Conservation (phyloP, 2,797 vertebrate species). For the Anguilla pacifica region DNA sequence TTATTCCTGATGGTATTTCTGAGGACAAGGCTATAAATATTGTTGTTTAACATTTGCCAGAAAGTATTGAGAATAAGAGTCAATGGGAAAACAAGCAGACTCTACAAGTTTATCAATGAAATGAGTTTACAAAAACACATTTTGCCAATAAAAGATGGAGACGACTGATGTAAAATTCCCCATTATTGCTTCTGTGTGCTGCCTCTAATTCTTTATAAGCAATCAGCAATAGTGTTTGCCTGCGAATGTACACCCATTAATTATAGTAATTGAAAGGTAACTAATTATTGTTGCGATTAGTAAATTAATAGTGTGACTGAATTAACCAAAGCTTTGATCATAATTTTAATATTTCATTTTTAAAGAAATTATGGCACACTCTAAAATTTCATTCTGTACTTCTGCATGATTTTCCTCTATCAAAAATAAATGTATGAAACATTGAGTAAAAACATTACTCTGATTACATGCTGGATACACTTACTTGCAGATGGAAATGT, state of each 20-base stretch:
- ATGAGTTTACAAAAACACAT: background rate
- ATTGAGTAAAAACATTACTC: slow-evolving; percentile 10
- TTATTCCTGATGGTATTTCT: slow-evolving; percentile 20
- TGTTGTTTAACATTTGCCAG: slow-evolving; percentile 9
- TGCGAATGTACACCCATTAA: background rate
- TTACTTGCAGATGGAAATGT: background rate
- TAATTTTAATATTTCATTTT: background rate
- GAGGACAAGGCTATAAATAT: slow-evolving; percentile 31
- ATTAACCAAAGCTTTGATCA: background rate
- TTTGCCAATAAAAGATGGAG: background rate
- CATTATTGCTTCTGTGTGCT: background rate
- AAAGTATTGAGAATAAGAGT: slow-evolving; percentile 20
- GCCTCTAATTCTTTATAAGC: background rate
- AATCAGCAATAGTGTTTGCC: background rate
- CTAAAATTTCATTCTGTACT: background rate
- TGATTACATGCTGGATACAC: background rate
- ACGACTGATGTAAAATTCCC: background rate
- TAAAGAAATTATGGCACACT: background rate
- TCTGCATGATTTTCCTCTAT: background rate
- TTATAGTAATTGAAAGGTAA: slow-evolving; percentile 1
- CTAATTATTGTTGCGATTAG: background rate
- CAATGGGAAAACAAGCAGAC: slow-evolving; percentile 12
- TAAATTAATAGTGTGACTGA: background rate
- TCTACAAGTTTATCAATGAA: slow-evolving; percentile 24
- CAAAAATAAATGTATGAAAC: background rate